Percentiles rank a stretch among this genome's conserved stretches.
Conservation (phyloP, 2,888 invertebrate genomes). For the Ochropleura leucogaster region DNA sequence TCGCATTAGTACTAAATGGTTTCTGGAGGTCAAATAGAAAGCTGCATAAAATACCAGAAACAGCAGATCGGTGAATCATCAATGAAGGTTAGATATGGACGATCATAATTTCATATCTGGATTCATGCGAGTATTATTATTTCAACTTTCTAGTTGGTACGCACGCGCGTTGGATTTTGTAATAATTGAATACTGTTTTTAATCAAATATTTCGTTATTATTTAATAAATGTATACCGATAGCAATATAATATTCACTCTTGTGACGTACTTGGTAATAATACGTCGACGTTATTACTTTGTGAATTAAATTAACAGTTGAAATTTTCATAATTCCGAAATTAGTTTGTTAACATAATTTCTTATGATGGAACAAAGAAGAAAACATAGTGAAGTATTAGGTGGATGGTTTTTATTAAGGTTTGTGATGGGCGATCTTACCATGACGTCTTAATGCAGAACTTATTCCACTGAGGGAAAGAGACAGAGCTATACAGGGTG, state of each 20-base stretch:
- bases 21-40: too few relatives aligned
- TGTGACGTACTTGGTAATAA: constrained; percentile 14
- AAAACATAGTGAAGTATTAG: too few relatives aligned
- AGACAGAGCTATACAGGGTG: too few relatives aligned
- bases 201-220: not conserved
- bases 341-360: not conserved
- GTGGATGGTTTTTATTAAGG: not conserved
- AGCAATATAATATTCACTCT: not conserved
- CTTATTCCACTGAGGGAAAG: too few relatives aligned
- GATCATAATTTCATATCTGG: not conserved
- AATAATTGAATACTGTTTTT: constrained; percentile 2
- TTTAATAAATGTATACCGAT: not conserved
- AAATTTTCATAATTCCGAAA: not conserved
- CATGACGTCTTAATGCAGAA: too few relatives aligned
- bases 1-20: too few relatives aligned
- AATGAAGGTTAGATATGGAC: not conserved
- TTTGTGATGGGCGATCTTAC: not conserved
- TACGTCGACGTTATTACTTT: constrained; percentile 4
- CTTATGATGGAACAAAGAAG: too few relatives aligned
- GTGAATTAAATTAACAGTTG: not conserved
- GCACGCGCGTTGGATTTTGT: not conserved
- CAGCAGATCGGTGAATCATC: not conserved
- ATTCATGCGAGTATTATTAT: not conserved
- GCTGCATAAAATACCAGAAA: too few relatives aligned
- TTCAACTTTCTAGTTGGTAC: not conserved